Evolutionary conservation across 2,797 vertebrate genomes (phyloP).

Genomic region (Carcharodon carcharias): DNA sequence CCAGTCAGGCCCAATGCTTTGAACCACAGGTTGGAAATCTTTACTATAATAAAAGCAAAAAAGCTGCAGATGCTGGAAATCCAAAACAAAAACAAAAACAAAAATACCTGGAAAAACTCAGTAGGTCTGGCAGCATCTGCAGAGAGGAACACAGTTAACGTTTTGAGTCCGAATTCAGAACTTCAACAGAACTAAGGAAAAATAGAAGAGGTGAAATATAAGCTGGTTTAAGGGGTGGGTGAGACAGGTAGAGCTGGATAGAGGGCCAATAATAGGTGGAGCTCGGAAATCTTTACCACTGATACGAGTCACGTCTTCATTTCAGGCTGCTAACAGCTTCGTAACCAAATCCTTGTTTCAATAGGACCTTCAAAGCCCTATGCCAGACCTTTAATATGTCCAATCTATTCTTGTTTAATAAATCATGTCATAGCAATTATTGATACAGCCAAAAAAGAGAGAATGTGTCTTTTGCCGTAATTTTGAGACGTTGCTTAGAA

Average conservation of each 20-base stretch:
- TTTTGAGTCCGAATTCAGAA: too few relatives aligned
- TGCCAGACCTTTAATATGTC: not conserved
- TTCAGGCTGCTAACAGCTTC: not conserved
- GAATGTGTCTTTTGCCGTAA: not conserved
- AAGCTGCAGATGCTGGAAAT: too few relatives aligned
- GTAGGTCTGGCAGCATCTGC: too few relatives aligned
- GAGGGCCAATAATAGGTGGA: too few relatives aligned
- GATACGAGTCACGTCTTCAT: not conserved
- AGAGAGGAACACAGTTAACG: too few relatives aligned
- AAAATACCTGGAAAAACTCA: too few relatives aligned
- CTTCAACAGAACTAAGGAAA: too few relatives aligned
- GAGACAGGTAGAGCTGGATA: too few relatives aligned
- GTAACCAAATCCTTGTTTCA: not conserved
- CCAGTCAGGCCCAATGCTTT: not conserved
- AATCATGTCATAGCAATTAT: not conserved
- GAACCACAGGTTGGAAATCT: not conserved
- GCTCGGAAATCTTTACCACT: not conserved
- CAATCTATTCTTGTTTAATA: not conserved
- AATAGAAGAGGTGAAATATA: too few relatives aligned
- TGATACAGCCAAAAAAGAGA: not conserved
- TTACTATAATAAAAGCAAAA: too few relatives aligned
- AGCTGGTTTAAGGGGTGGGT: too few relatives aligned
- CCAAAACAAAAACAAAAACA: too few relatives aligned
- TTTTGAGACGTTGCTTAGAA: not conserved
- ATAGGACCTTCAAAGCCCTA: not conserved